These are phyloP conservation scores for Nymphalis polychloros DNA, from an alignment of 2,888 invertebrate species.

Conservation along the genomic window DNA sequence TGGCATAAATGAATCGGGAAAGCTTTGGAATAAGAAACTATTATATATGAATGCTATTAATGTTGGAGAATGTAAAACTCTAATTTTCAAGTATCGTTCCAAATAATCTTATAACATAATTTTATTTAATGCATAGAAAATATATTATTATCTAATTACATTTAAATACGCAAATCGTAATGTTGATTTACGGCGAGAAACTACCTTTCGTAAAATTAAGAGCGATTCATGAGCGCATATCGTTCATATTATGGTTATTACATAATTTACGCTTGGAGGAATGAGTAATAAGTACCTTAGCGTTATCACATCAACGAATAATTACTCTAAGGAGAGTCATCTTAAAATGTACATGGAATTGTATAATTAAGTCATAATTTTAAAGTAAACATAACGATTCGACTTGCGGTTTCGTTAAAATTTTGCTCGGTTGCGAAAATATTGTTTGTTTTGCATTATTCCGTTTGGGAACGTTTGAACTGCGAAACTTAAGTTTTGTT, in stretches of 20 bases:
- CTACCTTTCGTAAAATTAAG: not conserved
- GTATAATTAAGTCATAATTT: slow-evolving; percentile 47
- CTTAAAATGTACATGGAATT: slow-evolving; percentile 12
- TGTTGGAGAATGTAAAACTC: too few relatives aligned
- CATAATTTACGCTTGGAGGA: not conserved
- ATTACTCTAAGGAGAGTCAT: slow-evolving; percentile 6
- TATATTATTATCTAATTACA: not conserved
- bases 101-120: too few relatives aligned
- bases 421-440: slow-evolving; percentile 31
- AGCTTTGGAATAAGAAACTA: too few relatives aligned
- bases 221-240: not conserved
- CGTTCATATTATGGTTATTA: not conserved
- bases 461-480: not conserved
- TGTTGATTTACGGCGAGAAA: not conserved
- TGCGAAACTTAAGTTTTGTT: not conserved
- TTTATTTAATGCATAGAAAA: too few relatives aligned
- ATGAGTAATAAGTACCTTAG: not conserved
- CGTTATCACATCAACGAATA: slow-evolving; percentile 1
- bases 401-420: slow-evolving; percentile 48
- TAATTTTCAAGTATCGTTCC: too few relatives aligned
- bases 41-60: too few relatives aligned
- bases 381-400: slow-evolving; percentile 47
- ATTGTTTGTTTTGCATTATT: not conserved
- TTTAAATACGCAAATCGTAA: not conserved
- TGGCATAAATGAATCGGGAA: too few relatives aligned